Evolutionary conservation across 2,888 invertebrate genomes (phyloP), one percentile per base, ranked within the genome.

Genomic region (Pseudoips prasinana): DNA sequence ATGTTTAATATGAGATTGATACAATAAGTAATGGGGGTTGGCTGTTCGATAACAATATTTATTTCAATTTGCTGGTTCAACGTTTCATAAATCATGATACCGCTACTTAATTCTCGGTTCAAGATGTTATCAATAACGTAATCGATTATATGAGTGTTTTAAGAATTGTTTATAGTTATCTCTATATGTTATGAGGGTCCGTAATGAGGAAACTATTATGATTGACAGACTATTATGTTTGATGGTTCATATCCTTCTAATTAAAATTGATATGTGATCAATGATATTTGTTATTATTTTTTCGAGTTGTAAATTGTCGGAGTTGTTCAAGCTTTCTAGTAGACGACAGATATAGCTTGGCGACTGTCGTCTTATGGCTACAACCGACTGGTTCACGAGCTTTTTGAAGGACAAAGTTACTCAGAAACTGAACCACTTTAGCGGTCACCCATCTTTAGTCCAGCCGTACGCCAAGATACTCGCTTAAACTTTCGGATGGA

Each of bases 21-120:
- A 23, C 17, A 39, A 29, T 23, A 36, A 46, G 39, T 34, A 30
- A 39, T 33, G 25, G 26, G 8, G 17, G 18, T 29, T 27, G 22
- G 22, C 10, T 39, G 14, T 30, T 46, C 7, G 8, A 33, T 36
- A 45, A 22, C 10, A 39, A 39, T 46, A 36, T 42, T 45, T 45
- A 42, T 43, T 52, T 40, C 14, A 38, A 40, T 44, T 47, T 35
- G 20, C 39, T 37, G 11, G 32, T 32, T 33, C 19, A 22, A 7
- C n/a, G 25, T 39, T 28, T 6, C 25, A 47, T 56, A 45, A 44
- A 56, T 54, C 26, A 47, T 33, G 22, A 30, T 33, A 23, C 22
- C 28, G 9, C 27, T 33, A 31, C 25, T 22, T 25, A 22, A 7
- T 23, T 29, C 26, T 1, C 2, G 8, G 18, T 30, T 10, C 27